Evolutionary conservation across 2,113 vertebrate genomes (phyloP), one percentile per base, ranked within the genome.

Genomic region (Ploceus nigricollis): DNA sequence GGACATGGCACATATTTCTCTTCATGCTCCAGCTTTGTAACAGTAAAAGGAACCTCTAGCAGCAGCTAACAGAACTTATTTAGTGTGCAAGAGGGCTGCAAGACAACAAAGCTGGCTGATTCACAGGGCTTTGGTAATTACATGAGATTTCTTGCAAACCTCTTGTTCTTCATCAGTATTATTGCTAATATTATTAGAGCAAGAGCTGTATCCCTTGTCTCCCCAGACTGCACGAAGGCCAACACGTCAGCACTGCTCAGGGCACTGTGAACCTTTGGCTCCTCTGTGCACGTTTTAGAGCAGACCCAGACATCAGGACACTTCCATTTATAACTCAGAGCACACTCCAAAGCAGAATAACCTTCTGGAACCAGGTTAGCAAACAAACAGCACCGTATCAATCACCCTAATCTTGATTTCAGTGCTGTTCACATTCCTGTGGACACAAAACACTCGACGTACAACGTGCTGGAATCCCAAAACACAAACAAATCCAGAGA

Each of bases 31-130:
- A 81, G 89, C 76, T 88, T 91, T 96, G 94, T 96, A 96, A 96
- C 94, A 94, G 95, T 97, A 92, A 91, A 93, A 82, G 82, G 90
- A 96, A 90, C 92, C 95, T 94, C 90, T 95, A 95, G 66, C 84
- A 93, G 47, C 24, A 91, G 78, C 57, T 95, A 94, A 95, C 92
- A 94, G 94, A 72, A 86, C 1, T 0, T 13, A 40, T 25, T 78
- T 19, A 24, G 40, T 44, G 57, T 54, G 39, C n/a, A 78, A 53
- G 63, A 79, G 16, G 42, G 39, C 37, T 39, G 63, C 31, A 60
- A 68, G 64, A 42, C 23, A 48, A 31, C 31, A 72, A 11, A 81
- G 66, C 63, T 2, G 15, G 61, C 69, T 37, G 48, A 86, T n/a
- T 57, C 0, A 1, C 31, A 65, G 33, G 35, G 45, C 44, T 68